Percentiles rank a stretch among this genome's conserved stretches.
phyloP scores from a whole-genome alignment of 2,888 invertebrate genomes.

The Platycheirus albimanus region DNA sequence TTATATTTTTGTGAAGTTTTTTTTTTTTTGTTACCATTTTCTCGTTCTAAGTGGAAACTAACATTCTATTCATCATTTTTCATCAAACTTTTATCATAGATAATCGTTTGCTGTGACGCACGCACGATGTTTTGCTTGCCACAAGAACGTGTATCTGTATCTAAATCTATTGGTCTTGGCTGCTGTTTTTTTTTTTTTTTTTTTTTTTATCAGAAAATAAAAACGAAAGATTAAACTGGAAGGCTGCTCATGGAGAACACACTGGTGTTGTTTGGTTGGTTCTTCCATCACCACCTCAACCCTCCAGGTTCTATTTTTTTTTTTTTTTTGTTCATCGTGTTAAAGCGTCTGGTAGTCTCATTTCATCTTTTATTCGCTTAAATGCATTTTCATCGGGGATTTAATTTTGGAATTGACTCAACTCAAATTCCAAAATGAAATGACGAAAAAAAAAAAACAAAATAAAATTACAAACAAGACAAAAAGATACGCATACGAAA shows the following conservation, averaged over 20 bases:
- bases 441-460: slow-evolving; percentile 15
- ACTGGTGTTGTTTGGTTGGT: slow-evolving; percentile 12
- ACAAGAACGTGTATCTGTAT: not conserved
- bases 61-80: slow-evolving; percentile 62
- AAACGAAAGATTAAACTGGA: slow-evolving; percentile 59
- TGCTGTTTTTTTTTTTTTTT: not conserved
- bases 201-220: slow-evolving; percentile 22
- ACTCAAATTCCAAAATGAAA: slow-evolving; percentile 66
- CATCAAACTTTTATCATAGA: slow-evolving; percentile 52
- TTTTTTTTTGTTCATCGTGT: slow-evolving; percentile 35
- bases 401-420: slow-evolving; percentile 74
- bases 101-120: slow-evolving; percentile 46
- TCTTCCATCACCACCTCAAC: slow-evolving; percentile 40
- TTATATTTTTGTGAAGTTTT: not conserved
- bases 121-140: slow-evolving; percentile 35
- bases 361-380: slow-evolving; percentile 73
- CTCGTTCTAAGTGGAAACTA: not conserved
- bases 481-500: slow-evolving; percentile 34
- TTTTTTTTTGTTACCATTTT: not conserved
- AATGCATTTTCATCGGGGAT: slow-evolving; percentile 72
- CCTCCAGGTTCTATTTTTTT: not conserved
- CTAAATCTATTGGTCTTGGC: slow-evolving; percentile 9
- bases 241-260: slow-evolving; percentile 34
- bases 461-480: slow-evolving; percentile 24
- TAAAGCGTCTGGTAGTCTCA: slow-evolving; percentile 73